phyloP scores from a whole-genome alignment of 2,113 vertebrate genomes.

The Rhegmatorhina hoffmannsi region DNA sequence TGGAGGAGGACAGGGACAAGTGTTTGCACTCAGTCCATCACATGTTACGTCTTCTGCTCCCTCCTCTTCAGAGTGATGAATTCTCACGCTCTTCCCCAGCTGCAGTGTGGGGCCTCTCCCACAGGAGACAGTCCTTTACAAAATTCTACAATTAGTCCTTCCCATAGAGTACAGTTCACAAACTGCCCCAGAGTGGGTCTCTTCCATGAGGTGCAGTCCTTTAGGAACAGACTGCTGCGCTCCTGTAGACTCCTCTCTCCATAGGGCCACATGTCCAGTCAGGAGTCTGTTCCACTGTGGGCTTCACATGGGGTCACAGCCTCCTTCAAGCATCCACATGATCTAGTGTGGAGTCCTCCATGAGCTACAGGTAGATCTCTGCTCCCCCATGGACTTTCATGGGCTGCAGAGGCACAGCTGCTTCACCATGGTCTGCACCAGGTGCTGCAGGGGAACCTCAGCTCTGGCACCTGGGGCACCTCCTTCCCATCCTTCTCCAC shows the following conservation, averaged over 20 bases:
- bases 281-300: neutral
- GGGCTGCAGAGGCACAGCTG: neutral
- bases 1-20: neutral
- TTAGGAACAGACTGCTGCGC: neutral
- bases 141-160: neutral
- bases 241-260: neutral
- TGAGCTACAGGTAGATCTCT: neutral
- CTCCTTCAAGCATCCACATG: neutral
- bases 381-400: neutral
- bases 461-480: neutral
- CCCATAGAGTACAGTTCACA: neutral
- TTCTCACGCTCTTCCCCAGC: accelerated
- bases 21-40: neutral
- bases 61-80: neutral
- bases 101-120: neutral
- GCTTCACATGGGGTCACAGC: neutral
- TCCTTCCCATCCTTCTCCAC: neutral
- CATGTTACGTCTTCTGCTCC: neutral
- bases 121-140: neutral
- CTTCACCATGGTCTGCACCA: neutral
- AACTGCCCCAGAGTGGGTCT: too few species aligned
- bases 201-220: neutral
- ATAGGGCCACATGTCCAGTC: neutral
- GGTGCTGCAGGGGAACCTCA: neutral
- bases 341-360: neutral